Conservation (phyloP, 1,140 invertebrate species). For the Hylaeus anthracinus region DNA sequence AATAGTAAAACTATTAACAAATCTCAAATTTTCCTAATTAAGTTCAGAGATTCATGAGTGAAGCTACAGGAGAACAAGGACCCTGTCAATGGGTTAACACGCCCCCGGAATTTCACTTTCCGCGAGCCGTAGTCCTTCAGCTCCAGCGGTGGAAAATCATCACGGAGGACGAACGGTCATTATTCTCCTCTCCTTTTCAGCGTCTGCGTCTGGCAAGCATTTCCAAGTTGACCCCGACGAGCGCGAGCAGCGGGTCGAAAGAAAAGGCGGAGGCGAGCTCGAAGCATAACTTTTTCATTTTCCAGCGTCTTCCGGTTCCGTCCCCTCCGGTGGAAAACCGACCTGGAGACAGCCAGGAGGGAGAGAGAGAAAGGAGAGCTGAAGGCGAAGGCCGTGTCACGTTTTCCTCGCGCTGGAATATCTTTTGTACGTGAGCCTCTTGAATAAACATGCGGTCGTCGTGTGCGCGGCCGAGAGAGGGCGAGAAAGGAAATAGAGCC, state of each 20-base stretch:
- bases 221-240: slow-evolving; percentile 35
- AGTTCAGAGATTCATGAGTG: no score
- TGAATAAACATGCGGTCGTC: slow-evolving; percentile 78
- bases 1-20: no score
- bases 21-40: no score
- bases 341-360: no score
- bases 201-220: slow-evolving; percentile 1
- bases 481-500: slow-evolving; percentile 37
- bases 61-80: no score
- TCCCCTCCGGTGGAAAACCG: slow-evolving; percentile 46
- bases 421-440: slow-evolving; percentile 78
- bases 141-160: background rate
- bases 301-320: slow-evolving; percentile 73
- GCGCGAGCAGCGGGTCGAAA: background rate
- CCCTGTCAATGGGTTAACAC: no score
- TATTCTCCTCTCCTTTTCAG: slow-evolving; percentile 8
- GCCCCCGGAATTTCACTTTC: no score
- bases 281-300: slow-evolving; percentile 79
- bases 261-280: slow-evolving; percentile 56
- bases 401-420: slow-evolving; percentile 73
- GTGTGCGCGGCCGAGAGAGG: slow-evolving; percentile 57
- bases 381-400: slow-evolving; percentile 55
- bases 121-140: background rate
- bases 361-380: slow-evolving; percentile 22
- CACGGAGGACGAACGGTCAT: slow-evolving; percentile 7